Conservation (phyloP, 35 echinoderm and acorn worm genomes). For the Heliocidaris tuberculata region DNA sequence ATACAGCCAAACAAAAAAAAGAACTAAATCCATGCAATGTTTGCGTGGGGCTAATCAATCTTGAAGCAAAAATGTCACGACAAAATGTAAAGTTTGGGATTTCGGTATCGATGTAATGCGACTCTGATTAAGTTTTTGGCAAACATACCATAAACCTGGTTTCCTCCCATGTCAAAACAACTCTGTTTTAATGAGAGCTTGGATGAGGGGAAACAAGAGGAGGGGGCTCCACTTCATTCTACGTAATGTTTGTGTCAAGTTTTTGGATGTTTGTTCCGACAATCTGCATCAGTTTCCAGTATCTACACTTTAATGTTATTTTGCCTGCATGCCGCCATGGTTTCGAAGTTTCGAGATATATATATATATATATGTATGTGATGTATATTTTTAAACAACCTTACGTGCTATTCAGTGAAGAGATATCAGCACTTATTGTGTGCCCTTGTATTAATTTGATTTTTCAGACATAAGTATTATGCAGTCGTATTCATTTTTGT, state of each 20-base stretch:
- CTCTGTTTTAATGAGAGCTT: not conserved
- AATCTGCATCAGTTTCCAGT: no score
- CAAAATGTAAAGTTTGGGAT: not conserved
- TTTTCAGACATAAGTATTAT: no score
- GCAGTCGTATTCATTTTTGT: no score
- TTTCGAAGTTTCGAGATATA: no score
- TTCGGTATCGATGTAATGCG: not conserved
- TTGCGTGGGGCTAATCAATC: conserved; percentile 9
- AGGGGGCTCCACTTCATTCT: not conserved
- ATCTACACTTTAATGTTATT: no score
- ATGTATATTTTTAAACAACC: no score
- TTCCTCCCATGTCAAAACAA: conserved; percentile 26
- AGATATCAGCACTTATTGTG: no score
- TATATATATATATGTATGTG: no score
- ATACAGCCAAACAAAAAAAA: not conserved
- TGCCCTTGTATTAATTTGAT: no score
- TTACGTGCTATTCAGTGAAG: no score
- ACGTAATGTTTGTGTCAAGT: not conserved
- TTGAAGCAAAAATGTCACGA: conserved; percentile 19
- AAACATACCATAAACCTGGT: conserved; percentile 17
- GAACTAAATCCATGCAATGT: not conserved
- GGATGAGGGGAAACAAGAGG: not conserved
- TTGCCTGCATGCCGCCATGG: no score
- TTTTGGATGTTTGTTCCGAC: not conserved
- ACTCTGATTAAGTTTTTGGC: not conserved